phyloP scores from a whole-genome alignment of 2,113 vertebrate species.

The Serinus canaria region DNA sequence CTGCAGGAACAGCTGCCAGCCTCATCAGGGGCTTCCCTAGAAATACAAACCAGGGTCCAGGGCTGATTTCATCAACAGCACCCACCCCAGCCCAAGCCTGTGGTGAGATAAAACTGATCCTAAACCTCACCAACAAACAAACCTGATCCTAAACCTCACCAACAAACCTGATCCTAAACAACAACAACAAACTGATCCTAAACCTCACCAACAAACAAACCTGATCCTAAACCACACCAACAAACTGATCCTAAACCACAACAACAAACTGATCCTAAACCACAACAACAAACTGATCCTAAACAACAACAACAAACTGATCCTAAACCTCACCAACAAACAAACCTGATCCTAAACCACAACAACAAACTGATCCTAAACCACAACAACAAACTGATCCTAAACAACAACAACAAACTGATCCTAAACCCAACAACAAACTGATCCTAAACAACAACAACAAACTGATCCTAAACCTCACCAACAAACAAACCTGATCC shows the following conservation, averaged over 20 bases:
- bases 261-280: too few species aligned
- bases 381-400: background rate
- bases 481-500: background rate
- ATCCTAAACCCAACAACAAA: too few species aligned
- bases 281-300: too few species aligned
- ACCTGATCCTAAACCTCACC: background rate
- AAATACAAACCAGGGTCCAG: background rate
- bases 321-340: too few species aligned
- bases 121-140: background rate
- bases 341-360: too few species aligned
- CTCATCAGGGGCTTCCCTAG: accelerated
- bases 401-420: background rate
- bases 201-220: background rate
- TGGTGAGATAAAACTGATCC: background rate
- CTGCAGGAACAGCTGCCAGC: too few species aligned
- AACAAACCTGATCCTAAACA: background rate
- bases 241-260: too few species aligned
- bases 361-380: too few species aligned
- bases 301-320: too few species aligned
- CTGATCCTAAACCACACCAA: background rate
- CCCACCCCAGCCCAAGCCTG: accelerated
- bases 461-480: too few species aligned
- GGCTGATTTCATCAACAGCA: background rate
- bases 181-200: background rate
- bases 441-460: too few species aligned